Conservation (phyloP, 2,797 vertebrate species). For the Myripristis murdjan region DNA sequence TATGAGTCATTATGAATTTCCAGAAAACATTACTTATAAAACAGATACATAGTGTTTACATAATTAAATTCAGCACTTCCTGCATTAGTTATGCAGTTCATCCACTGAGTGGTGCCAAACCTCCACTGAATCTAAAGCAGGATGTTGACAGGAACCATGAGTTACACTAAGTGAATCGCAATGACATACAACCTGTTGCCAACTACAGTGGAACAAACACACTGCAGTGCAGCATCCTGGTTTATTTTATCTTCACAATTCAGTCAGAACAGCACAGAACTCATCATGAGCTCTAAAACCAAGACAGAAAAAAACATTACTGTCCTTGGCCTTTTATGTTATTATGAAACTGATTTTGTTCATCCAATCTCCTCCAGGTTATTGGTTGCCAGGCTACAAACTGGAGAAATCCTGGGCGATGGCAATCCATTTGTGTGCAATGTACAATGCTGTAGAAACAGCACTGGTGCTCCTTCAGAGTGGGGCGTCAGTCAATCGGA, state of each 20-base stretch:
- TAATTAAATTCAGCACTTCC: neutral
- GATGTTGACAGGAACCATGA: neutral
- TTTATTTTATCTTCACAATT: neutral
- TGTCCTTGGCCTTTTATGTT: neutral
- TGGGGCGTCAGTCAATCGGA: slow-evolving; percentile 91
- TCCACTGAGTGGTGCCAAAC: slow-evolving; percentile 66
- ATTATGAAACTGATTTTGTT: neutral
- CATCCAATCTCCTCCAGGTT: slow-evolving; percentile 82
- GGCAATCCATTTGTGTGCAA: slow-evolving; percentile 92
- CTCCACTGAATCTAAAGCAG: slow-evolving; percentile 2
- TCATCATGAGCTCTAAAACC: neutral
- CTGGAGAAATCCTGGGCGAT: slow-evolving; percentile 96
- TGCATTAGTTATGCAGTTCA: neutral
- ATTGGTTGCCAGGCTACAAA: slow-evolving; percentile 96
- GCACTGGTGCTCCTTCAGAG: slow-evolving; percentile 89
- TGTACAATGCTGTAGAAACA: slow-evolving; percentile 91
- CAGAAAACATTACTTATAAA: neutral
- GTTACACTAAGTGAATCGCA: neutral
- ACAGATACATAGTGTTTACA: neutral
- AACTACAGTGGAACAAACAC: neutral
- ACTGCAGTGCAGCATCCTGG: neutral
- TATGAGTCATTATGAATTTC: too few relatives aligned
- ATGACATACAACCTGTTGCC: neutral
- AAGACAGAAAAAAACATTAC: neutral
- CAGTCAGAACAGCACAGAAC: too few relatives aligned